Evolutionary conservation across 2,797 vertebrate species (phyloP), one percentile per base, ranked within the genome.

Genomic region (Chanos chanos): DNA sequence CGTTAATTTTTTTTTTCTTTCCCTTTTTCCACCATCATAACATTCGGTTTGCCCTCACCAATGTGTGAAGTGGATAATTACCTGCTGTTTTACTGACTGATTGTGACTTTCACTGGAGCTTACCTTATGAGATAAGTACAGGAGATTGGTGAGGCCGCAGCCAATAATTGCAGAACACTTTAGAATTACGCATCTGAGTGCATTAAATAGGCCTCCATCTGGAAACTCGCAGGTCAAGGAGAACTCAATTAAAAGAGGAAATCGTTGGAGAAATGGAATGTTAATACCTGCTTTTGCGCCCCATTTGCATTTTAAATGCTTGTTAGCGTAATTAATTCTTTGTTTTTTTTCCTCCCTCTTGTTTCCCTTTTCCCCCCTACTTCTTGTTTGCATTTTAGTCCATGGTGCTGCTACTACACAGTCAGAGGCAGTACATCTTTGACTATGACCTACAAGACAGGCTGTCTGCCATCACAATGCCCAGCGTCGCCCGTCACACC

Each of bases 361-460:
- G n/a, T 78, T 73, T 73, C 76, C 47, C 79, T 9, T 10, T 13
- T 25, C 12, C 15, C 2, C 21, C 24, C 15, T 36, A 45, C 25
- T 37, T 6, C 22, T 53, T 10, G 40, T 51, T 40, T 64, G 1
- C 21, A 72, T 79, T 77, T 58, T 88, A 99, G 97, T 96, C 96
- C 74, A 99, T 98, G 95, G 96, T 98, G 24, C 84, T 99, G 61
- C 90, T 99, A 81, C 92, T 99, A 57, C 96, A 97, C 74, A 99
- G 97, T 82, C 97, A 99, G 81, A 87, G 94, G 61, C 97, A 99
- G 81, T 99, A 99, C 83, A 99, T 99, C 83, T 98, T 99, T 0
- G 96, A 99, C 66, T 99, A 94, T 0, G 96, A 96, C 73, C 81
- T 92, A 49, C 84, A 92, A 80, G 94, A 97, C 77, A 92, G 92